Conservation (phyloP, 2,113 vertebrate genomes). For the Brachypteracias leptosomus region DNA sequence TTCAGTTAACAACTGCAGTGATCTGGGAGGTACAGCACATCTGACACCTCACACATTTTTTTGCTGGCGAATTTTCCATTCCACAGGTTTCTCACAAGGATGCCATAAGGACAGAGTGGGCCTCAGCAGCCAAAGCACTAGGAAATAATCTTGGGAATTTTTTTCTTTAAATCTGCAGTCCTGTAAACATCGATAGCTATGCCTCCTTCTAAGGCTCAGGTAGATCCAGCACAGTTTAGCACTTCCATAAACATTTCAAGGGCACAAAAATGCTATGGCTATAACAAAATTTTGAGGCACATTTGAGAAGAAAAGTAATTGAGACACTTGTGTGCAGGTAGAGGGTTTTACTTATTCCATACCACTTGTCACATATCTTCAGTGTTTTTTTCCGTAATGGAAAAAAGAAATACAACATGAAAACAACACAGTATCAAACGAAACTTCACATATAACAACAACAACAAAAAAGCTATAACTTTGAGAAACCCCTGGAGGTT, state of each 20-base stretch:
- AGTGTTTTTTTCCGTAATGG: not conserved
- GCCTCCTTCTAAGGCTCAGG: not conserved
- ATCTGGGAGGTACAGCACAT: not conserved
- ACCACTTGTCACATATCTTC: not conserved
- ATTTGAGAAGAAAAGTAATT: not conserved
- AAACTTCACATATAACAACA: not conserved
- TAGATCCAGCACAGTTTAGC: not conserved
- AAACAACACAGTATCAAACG: not conserved
- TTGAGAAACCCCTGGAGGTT: slow-evolving; percentile 9
- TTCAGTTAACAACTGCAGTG: not conserved
- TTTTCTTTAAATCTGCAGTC: not conserved
- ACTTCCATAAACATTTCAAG: not conserved
- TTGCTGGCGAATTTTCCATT: not conserved
- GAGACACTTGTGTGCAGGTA: not conserved
- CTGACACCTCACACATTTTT: not conserved
- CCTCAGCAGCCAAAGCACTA: not conserved
- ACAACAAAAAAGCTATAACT: not conserved
- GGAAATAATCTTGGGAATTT: not conserved
- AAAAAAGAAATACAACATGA: not conserved
- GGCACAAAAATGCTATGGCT: not conserved
- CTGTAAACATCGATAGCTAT: not conserved
- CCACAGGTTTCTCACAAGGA: not conserved
- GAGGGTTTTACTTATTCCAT: not conserved
- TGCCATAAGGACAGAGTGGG: not conserved
- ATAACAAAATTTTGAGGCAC: not conserved